Conservation (phyloP, 2,113 vertebrate genomes). For the Centropus unirufus region DNA sequence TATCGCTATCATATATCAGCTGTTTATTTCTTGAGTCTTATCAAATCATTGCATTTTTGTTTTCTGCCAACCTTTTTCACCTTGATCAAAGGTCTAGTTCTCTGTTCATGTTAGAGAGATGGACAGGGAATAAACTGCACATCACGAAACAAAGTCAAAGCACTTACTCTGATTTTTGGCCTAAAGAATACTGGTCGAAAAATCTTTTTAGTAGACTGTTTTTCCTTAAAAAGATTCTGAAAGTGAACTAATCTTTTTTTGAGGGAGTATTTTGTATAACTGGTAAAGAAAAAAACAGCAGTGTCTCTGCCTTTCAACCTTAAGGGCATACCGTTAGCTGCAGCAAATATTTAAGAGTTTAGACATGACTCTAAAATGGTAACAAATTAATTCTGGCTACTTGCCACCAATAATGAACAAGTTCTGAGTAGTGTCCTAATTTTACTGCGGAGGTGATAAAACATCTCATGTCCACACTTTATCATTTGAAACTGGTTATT, state of each 20-base stretch:
- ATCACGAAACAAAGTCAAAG: neutral
- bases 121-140: neutral
- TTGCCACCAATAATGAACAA: neutral
- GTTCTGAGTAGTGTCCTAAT: neutral
- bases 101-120: neutral
- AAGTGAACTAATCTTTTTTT: neutral
- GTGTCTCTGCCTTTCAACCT: slow-evolving; percentile 35
- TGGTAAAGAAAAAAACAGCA: neutral
- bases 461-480: accelerated
- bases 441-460: neutral
- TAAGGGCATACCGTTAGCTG: neutral
- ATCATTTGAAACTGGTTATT: neutral
- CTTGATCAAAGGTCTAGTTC: neutral
- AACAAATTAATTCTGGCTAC: neutral
- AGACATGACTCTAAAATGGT: neutral
- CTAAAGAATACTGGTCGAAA: neutral
- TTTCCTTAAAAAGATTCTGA: neutral
- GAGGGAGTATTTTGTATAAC: neutral
- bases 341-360: neutral
- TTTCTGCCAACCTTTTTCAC: neutral
- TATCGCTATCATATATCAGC: neutral
- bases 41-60: neutral
- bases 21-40: neutral
- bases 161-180: neutral
- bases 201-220: neutral